Conservation (phyloP, 2,888 invertebrate genomes). For the Petrophora chlorosata region DNA sequence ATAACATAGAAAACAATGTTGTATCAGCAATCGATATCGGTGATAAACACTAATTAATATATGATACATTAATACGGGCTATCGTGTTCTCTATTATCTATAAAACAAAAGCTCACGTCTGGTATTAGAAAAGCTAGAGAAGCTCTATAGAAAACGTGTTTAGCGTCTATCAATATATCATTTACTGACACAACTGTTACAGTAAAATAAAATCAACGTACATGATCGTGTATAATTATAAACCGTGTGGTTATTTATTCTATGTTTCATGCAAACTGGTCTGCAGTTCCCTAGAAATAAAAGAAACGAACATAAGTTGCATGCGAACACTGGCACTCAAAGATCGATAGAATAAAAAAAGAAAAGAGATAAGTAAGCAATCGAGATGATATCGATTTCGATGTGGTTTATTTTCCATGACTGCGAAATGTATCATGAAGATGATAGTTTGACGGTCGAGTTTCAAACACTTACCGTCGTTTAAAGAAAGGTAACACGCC, state of each 20-base stretch:
- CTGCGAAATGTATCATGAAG: slow-evolving; percentile 13
- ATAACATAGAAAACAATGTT: slow-evolving; percentile 60
- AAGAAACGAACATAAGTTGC: slow-evolving; percentile 47
- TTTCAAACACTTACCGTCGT: slow-evolving; percentile 19
- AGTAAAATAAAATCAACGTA: slow-evolving; percentile 52
- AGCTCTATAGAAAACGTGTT: neutral
- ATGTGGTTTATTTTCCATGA: slow-evolving; percentile 36
- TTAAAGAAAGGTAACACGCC: too few relatives aligned
- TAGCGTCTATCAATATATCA: slow-evolving; percentile 2
- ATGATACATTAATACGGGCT: slow-evolving; percentile 32
- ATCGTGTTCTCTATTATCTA: slow-evolving; percentile 34
- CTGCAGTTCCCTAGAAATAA: slow-evolving; percentile 72
- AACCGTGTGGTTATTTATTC: slow-evolving; percentile 65
- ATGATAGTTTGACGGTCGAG: slow-evolving; percentile 24
- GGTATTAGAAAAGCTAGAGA: neutral
- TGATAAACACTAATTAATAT: slow-evolving; percentile 42
- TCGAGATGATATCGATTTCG: slow-evolving; percentile 27
- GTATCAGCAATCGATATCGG: slow-evolving; percentile 55
- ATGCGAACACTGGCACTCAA: slow-evolving; percentile 49
- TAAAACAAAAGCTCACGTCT: slow-evolving; percentile 32
- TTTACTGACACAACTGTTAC: slow-evolving; percentile 11
- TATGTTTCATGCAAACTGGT: slow-evolving; percentile 72
- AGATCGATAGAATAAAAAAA: slow-evolving; percentile 15
- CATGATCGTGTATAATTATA: slow-evolving; percentile 71
- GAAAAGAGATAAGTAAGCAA: slow-evolving; percentile 26